phyloP scores from a whole-genome alignment of 2,113 vertebrate genomes.

The Salvelinus sp. region DNA sequence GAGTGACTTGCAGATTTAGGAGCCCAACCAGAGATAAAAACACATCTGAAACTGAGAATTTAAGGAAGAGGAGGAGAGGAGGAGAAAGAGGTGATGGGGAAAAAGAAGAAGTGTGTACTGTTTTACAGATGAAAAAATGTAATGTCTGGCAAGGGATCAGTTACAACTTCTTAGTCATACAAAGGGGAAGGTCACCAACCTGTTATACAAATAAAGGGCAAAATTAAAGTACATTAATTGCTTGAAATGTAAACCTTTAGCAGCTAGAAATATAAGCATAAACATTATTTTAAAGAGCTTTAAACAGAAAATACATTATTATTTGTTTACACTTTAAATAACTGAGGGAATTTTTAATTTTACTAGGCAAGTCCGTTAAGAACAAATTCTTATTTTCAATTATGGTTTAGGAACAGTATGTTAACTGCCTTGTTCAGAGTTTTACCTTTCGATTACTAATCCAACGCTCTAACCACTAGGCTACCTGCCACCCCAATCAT shows the following conservation, averaged over 20 bases:
- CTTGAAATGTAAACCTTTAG: slow-evolving; percentile 65
- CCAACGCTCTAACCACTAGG: too few species aligned
- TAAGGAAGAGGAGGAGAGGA: background rate
- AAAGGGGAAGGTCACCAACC: slow-evolving; percentile 46
- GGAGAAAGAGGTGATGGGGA: background rate
- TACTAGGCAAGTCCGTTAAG: too few species aligned
- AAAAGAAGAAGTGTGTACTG: background rate
- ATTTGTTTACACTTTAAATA: slow-evolving; percentile 74
- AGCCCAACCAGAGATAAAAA: slow-evolving; percentile 15
- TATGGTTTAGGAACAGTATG: too few species aligned
- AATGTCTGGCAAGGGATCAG: slow-evolving; percentile 24
- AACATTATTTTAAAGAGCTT: slow-evolving; percentile 72
- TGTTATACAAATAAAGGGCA: slow-evolving; percentile 63
- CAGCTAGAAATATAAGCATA: slow-evolving; percentile 52
- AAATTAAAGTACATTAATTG: slow-evolving; percentile 70
- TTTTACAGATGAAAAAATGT: background rate
- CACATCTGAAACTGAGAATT: background rate
- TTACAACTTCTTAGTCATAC: slow-evolving; percentile 22
- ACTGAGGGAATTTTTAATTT: slow-evolving; percentile 4
- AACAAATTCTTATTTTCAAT: too few species aligned
- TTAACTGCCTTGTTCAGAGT: too few species aligned
- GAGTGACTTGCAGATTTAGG: slow-evolving; percentile 2
- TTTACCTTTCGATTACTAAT: too few species aligned
- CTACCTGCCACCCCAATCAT: background rate
- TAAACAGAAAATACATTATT: slow-evolving; percentile 66